Percentiles rank a stretch among this genome's conserved stretches.
Evolutionary conservation across 2,888 invertebrate genomes (phyloP).

Genomic region (Papilio gigon): DNA sequence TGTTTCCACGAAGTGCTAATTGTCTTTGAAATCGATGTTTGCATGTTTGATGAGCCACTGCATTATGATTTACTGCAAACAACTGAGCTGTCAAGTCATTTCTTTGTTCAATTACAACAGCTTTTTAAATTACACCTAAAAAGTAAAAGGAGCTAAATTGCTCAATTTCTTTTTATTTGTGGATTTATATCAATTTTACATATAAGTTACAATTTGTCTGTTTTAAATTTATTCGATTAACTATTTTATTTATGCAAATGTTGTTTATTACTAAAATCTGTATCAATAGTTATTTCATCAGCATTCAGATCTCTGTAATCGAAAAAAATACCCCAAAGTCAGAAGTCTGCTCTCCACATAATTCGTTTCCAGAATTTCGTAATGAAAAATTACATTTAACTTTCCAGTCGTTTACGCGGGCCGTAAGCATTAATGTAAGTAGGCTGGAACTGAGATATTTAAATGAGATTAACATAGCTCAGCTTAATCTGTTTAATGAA

Average conservation of each 20-base stretch:
- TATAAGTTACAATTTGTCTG: no score
- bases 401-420: constrained; percentile 28
- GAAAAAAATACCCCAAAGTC: neutral
- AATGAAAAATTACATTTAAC: constrained; percentile 35
- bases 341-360: constrained; percentile 14
- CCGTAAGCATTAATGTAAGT: constrained; percentile 36
- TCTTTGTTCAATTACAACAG: neutral
- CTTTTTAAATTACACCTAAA: constrained; percentile 1
- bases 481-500: constrained; percentile 37
- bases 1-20: constrained; percentile 55
- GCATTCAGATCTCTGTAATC: neutral
- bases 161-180: constrained; percentile 1
- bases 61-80: constrained; percentile 22
- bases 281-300: constrained; percentile 1
- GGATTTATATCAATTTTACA: neutral
- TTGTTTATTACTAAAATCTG: neutral
- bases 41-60: constrained; percentile 31
- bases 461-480: constrained; percentile 41
- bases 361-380: constrained; percentile 28
- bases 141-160: neutral
- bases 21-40: constrained; percentile 36
- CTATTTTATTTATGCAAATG: no score
- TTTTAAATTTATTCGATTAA: no score
- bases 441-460: constrained; percentile 37
- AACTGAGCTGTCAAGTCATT: neutral